phyloP scores from a whole-genome alignment of 2,113 vertebrate genomes.

The Brachyistius frenatus region DNA sequence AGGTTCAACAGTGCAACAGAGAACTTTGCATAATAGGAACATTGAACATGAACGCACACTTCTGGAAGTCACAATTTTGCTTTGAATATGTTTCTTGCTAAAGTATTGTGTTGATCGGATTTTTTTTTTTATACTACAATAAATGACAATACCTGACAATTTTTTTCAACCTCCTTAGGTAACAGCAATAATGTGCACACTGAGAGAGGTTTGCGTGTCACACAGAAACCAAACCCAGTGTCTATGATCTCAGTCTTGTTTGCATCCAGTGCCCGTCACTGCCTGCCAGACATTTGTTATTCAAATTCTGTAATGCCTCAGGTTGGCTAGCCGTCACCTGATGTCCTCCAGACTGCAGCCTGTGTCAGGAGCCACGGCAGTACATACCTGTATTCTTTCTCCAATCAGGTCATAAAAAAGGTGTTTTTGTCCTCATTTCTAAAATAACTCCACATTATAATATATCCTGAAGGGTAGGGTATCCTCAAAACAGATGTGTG shows the following conservation, averaged over 20 bases:
- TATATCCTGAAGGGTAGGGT: background rate
- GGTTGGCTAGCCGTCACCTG: constrained; percentile 43
- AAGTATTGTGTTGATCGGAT: background rate
- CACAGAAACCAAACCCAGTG: constrained; percentile 13
- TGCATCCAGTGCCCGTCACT: constrained; percentile 64
- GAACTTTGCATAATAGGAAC: background rate
- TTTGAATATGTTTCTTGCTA: background rate
- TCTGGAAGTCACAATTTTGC: background rate
- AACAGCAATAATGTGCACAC: constrained; percentile 14
- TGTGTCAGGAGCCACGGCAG: background rate
- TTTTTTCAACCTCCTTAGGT: background rate
- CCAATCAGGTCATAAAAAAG: background rate
- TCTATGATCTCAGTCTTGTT: constrained; percentile 60
- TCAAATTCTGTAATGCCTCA: constrained; percentile 67
- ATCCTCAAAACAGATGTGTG: background rate
- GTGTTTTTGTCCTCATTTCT: background rate
- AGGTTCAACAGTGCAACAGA: background rate
- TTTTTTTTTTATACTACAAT: no score
- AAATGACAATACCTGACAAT: background rate
- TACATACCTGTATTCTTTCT: background rate
- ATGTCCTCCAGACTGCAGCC: constrained; percentile 23
- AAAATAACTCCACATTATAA: background rate
- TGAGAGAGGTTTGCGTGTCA: constrained; percentile 15
- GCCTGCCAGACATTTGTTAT: constrained; percentile 71
- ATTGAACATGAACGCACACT: background rate